Percentiles rank a stretch among this genome's conserved stretches.
Conservation (phyloP, 2,113 vertebrate species). For the Mobula birostris region DNA sequence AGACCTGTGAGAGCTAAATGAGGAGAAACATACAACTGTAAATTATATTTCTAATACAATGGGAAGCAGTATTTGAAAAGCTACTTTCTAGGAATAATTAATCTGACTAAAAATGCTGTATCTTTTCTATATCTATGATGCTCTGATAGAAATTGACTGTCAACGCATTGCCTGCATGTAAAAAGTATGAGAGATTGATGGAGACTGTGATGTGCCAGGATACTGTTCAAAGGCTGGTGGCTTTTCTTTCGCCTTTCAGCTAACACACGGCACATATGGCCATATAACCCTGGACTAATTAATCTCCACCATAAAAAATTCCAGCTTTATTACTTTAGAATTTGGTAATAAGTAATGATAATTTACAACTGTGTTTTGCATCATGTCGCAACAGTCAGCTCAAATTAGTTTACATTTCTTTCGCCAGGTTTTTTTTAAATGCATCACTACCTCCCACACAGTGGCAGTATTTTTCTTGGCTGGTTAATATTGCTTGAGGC, state of each 20-base stretch:
- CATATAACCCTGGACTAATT: constrained; percentile 81
- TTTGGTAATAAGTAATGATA: constrained; percentile 94
- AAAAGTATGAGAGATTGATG: constrained; percentile 77
- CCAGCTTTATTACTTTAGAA: constrained; percentile 96
- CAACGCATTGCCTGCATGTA: constrained; percentile 74
- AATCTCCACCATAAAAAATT: constrained; percentile 93
- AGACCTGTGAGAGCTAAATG: constrained; percentile 62
- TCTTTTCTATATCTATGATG: constrained; percentile 87
- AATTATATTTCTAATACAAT: constrained; percentile 87
- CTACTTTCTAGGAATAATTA: constrained; percentile 82
- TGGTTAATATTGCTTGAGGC: constrained; percentile 38
- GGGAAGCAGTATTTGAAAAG: constrained; percentile 93
- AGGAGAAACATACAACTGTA: constrained; percentile 81
- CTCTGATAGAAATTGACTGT: constrained; percentile 88
- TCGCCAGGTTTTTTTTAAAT: constrained; percentile 47
- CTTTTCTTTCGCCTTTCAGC: constrained; percentile 39
- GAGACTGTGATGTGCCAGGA: constrained; percentile 62
- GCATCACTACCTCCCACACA: constrained; percentile 58
- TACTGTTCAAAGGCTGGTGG: constrained; percentile 73
- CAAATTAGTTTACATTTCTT: constrained; percentile 76
- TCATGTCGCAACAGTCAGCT: constrained; percentile 67
- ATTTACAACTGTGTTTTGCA: constrained; percentile 91
- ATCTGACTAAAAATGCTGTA: constrained; percentile 75
- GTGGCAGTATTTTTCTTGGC: constrained; percentile 65
- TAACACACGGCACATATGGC: constrained; percentile 62